A percentile compares a stretch with the other conserved stretches of the same genome.
These are phyloP conservation scores for Clitarchus hookeri DNA, from an alignment of 2,888 invertebrate species.

Conservation along the genomic window DNA sequence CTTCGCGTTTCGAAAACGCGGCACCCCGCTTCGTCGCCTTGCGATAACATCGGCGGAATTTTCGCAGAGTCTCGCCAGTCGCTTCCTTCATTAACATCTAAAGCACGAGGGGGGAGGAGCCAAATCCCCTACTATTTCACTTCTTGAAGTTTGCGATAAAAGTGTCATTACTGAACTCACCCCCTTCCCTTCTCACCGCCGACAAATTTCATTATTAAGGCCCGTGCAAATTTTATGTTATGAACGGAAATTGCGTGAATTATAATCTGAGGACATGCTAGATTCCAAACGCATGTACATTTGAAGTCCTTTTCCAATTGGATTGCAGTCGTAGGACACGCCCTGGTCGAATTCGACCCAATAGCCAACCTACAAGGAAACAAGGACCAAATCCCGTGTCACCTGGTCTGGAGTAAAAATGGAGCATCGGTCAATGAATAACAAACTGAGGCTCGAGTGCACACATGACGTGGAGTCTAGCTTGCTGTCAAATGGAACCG, in stretches of 20 bases:
- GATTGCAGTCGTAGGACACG: no score
- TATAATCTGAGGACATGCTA: no score
- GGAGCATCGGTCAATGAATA: no score
- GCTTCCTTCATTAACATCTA: not conserved
- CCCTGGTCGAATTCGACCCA: no score
- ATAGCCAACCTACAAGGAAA: no score
- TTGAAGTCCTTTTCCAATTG: no score
- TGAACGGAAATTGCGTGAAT: not conserved
- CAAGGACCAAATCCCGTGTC: no score
- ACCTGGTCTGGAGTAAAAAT: no score
- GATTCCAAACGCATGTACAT: no score
- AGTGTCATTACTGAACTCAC: not conserved
- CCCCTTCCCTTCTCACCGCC: not conserved
- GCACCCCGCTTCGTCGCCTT: not conserved
- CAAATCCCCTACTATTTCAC: not conserved
- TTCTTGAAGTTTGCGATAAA: not conserved
- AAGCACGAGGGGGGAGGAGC: not conserved
- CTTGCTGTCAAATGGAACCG: no score
- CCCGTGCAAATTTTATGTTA: not conserved
- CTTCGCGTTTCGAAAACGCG: not conserved
- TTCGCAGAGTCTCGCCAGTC: not conserved
- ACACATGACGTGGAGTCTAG: no score
- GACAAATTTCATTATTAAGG: slow-evolving; percentile 14
- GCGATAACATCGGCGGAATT: not conserved
- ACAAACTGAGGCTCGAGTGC: no score